Evolutionary conservation across 2,888 invertebrate species (phyloP), one percentile per base, ranked within the genome.

Genomic region (Drosophila monieri): DNA sequence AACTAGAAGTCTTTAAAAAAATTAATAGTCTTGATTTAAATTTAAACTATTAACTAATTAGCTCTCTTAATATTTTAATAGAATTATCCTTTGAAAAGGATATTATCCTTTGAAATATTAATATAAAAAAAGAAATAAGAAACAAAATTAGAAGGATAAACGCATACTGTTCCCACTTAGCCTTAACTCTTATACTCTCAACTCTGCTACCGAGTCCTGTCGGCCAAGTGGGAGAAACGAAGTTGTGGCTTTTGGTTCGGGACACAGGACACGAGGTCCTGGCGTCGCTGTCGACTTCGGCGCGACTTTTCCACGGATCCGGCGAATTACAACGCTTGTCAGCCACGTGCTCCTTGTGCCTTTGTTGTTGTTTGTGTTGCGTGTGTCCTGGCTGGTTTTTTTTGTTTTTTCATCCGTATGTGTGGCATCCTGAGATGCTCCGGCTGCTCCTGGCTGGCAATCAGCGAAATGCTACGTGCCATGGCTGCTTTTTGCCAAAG

Each of bases 321-420:
- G 76, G 73, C 89, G 88, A 88, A 88, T 88, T 87, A 83, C 88
- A 88, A 71, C 79, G 83, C 88, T 80, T 79, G 73, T 65, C 64
- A 74, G 75, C 71, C 70, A 72, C 73, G 60, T 74, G 62, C 52
- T 37, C 44, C 48, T 41, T 14, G 35, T 37, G n/a, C 49, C 35
- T 18, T 59, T 37, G 41, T 37, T 52, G 52, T 21, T 25, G 47
- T 58, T 61, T 32, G 15, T 47, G 47, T 15, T 21, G 59, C 58
- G 39, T 59, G 60, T 61, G 60, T 61, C 60, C 47, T 61, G 60
- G 37, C 9, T 27, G 59, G 37, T 18, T 39, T 37, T 54, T 55
- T 56, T 59, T 39, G 51, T 47, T 49, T 55, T 72, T 54, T 53
- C 54, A 39, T 60, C 35, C 57, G 39, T 52, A 43, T 30, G 27